Evolutionary conservation across 2,113 vertebrate genomes (phyloP).

Genomic region (Orthonyx spaldingii): DNA sequence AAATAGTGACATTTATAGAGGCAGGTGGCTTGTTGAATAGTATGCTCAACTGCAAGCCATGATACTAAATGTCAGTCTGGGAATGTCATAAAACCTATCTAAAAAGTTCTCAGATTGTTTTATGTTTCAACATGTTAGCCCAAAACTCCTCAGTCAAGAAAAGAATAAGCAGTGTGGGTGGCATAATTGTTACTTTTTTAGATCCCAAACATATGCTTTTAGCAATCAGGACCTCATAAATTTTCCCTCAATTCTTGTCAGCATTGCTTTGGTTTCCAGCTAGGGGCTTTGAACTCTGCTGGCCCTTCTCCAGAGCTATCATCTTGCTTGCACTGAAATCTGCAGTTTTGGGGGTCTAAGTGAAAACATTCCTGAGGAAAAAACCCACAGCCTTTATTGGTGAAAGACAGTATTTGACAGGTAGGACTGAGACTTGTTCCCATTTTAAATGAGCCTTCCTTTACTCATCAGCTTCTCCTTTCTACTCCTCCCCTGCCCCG

Average conservation of each 20-base stretch:
- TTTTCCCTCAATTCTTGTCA: conserved; percentile 2
- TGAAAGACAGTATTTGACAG: neutral
- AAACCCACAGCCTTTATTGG: neutral
- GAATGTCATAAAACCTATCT: neutral
- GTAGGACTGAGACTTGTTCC: neutral
- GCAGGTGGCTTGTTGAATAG: neutral
- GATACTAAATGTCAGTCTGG: neutral
- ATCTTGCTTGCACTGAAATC: neutral
- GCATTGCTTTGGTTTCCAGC: neutral
- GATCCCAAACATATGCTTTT: conserved; percentile 1
- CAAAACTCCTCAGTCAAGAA: neutral
- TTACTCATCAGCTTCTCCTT: neutral
- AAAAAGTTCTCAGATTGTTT: conserved; percentile 5
- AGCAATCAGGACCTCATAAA: conserved; percentile 41
- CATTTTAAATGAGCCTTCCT: neutral
- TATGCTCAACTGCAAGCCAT: neutral
- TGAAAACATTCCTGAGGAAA: neutral
- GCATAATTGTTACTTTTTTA: conserved; percentile 25
- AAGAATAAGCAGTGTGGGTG: conserved; percentile 45
- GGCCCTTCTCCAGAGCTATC: conserved; percentile 36
- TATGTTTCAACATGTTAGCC: neutral
- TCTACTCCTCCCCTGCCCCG: neutral
- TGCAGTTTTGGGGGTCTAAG: neutral
- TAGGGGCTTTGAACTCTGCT: conserved; percentile 21
- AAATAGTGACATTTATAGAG: neutral